These are phyloP conservation scores for Dinoponera quadriceps DNA, from an alignment of 1,140 invertebrate species.

Conservation along the genomic window DNA sequence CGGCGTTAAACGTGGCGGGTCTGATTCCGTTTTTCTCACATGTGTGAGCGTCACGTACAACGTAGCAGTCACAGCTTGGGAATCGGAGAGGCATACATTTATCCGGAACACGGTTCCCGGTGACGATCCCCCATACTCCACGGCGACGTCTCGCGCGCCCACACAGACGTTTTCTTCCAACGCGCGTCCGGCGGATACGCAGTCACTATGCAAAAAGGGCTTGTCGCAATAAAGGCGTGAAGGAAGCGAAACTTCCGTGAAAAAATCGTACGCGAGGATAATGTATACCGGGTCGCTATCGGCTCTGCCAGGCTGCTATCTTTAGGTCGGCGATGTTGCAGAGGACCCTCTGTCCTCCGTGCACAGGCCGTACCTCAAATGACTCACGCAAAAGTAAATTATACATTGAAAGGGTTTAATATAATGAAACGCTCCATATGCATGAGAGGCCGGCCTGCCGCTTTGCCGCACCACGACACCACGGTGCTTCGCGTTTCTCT, in stretches of 20 bases:
- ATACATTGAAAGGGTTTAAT: constrained; percentile 89
- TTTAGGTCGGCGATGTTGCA: constrained; percentile 76
- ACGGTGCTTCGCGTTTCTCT: constrained; percentile 80
- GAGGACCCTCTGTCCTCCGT: constrained; percentile 62
- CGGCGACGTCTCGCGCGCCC: neutral
- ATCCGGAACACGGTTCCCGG: no score
- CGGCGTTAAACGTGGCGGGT: no score
- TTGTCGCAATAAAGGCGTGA: constrained; percentile 82
- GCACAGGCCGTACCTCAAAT: constrained; percentile 84
- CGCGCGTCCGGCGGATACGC: constrained; percentile 61
- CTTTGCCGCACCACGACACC: constrained; percentile 76
- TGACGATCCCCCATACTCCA: neutral
- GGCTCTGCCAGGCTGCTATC: constrained; percentile 70
- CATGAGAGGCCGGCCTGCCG: constrained; percentile 85
- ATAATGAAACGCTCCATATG: constrained; percentile 90
- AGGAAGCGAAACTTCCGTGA: constrained; percentile 82
- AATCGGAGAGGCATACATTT: no score
- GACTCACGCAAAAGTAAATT: constrained; percentile 90
- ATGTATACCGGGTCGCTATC: constrained; percentile 78
- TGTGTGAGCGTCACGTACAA: no score
- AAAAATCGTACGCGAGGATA: constrained; percentile 81
- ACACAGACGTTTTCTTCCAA: constrained; percentile 40
- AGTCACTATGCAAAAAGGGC: constrained; percentile 69
- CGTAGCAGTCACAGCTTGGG: no score
- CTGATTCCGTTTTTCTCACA: no score